Conservation (phyloP, 2,113 vertebrate genomes). For the Prochilodus magdalenae region DNA sequence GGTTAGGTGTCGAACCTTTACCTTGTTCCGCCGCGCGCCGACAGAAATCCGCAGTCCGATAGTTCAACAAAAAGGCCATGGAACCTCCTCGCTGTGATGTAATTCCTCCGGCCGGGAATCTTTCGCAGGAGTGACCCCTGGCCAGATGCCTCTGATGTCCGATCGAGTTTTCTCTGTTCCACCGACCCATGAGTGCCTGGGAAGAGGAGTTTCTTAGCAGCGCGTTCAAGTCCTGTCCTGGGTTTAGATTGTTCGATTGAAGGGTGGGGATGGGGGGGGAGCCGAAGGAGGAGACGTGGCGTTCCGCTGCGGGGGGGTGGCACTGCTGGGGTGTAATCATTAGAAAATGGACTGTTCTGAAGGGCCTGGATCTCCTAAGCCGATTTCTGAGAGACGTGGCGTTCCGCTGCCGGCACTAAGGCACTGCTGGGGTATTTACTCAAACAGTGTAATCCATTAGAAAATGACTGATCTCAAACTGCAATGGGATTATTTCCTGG, state of each 20-base stretch:
- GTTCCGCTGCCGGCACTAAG: background rate
- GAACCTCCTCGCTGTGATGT: slow-evolving; percentile 8
- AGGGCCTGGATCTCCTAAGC: background rate
- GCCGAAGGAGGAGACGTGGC: no score
- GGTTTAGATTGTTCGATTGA: no score
- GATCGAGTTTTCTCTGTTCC: background rate
- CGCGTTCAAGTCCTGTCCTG: background rate
- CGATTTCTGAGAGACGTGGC: background rate
- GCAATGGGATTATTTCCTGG: no score
- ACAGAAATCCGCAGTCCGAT: background rate
- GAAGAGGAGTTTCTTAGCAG: background rate
- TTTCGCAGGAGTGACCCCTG: background rate
- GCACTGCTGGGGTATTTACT: no score
- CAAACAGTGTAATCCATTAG: no score
- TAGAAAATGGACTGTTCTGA: no score
- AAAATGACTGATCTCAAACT: no score
- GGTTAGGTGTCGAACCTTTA: slow-evolving; percentile 36
- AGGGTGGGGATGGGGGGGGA: no score
- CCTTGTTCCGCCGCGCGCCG: slow-evolving; percentile 9
- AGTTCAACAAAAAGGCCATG: background rate
- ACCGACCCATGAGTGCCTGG: background rate
- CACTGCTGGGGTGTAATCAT: no score
- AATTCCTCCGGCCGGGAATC: background rate
- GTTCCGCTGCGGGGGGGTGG: no score
- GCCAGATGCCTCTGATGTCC: background rate